These are phyloP conservation scores for Brachynemurus nebulosus DNA, from an alignment of 2,888 invertebrate genomes.

Conservation along the genomic window DNA sequence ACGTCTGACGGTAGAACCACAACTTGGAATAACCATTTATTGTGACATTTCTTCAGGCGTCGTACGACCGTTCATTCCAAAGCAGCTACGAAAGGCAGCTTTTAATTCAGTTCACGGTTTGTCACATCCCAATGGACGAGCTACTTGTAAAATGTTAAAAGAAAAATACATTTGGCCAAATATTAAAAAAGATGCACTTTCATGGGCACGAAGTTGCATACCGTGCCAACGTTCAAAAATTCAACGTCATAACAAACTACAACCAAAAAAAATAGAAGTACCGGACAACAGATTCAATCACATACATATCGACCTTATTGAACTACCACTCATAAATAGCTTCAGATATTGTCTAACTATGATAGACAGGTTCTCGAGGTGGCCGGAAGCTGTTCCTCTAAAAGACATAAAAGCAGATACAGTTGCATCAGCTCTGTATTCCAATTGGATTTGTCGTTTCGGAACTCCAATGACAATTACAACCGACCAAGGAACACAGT, in stretches of 20 bases:
- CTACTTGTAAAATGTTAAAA: constrained; percentile 11
- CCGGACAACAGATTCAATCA: background rate
- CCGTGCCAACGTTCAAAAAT: constrained; percentile 17
- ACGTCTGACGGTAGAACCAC: constrained; percentile 1
- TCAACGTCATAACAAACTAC: constrained; percentile 12
- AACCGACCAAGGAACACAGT: constrained; percentile 10
- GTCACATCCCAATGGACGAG: constrained; percentile 16
- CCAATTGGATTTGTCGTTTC: background rate
- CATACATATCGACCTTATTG: constrained; percentile 6
- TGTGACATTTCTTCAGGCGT: constrained; percentile 16
- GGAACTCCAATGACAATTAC: constrained; percentile 8
- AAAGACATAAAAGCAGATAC: constrained; percentile 6
- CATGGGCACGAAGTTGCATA: constrained; percentile 15
- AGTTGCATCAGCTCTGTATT: constrained; percentile 1
- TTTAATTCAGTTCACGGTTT: constrained; percentile 17
- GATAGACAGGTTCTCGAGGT: constrained; percentile 7
- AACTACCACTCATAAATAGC: background rate
- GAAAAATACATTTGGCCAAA: constrained; percentile 19
- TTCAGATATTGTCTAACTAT: constrained; percentile 7
- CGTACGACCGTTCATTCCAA: constrained; percentile 18
- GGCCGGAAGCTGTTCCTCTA: constrained; percentile 7
- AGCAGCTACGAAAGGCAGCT: constrained; percentile 13
- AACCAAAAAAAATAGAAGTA: background rate
- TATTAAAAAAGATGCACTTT: constrained; percentile 12
- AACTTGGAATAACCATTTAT: constrained; percentile 5